phyloP scores from a whole-genome alignment of 2,797 vertebrate genomes.

The Gallinago solitaria region DNA sequence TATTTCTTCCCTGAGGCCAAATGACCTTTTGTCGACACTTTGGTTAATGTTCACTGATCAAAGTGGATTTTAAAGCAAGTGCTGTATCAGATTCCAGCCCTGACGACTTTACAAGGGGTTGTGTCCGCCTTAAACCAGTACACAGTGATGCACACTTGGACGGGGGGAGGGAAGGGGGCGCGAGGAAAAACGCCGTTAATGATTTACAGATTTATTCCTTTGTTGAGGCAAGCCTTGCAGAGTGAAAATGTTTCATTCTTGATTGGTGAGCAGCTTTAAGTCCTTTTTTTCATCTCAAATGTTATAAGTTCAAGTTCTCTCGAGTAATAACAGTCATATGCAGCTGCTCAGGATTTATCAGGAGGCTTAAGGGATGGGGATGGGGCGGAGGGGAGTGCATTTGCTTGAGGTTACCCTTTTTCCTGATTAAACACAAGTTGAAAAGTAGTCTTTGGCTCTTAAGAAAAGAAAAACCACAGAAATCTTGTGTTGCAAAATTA shows the following conservation, averaged over 20 bases:
- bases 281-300: background rate
- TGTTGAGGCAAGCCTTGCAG: background rate
- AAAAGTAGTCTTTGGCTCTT: background rate
- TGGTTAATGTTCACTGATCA: slow-evolving; percentile 66
- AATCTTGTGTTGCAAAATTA: background rate
- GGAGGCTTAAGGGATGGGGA: background rate
- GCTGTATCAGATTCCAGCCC: background rate
- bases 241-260: background rate
- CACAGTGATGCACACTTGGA: background rate
- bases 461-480: background rate
- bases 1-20: slow-evolving; percentile 46
- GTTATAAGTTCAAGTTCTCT: slow-evolving; percentile 17
- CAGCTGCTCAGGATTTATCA: background rate
- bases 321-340: background rate
- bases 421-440: background rate
- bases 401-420: background rate
- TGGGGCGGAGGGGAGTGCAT: fast-evolving
- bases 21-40: slow-evolving; percentile 47
- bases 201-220: slow-evolving; percentile 55
- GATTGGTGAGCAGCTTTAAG: background rate
- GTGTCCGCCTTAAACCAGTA: background rate
- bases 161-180: background rate
- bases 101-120: background rate
- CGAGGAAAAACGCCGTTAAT: background rate
- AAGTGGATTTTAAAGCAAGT: slow-evolving; percentile 65